A percentile compares a stretch with the other conserved stretches of the same genome.
Conservation (phyloP, 1,140 invertebrate species). For the Drosophila ironensis region DNA sequence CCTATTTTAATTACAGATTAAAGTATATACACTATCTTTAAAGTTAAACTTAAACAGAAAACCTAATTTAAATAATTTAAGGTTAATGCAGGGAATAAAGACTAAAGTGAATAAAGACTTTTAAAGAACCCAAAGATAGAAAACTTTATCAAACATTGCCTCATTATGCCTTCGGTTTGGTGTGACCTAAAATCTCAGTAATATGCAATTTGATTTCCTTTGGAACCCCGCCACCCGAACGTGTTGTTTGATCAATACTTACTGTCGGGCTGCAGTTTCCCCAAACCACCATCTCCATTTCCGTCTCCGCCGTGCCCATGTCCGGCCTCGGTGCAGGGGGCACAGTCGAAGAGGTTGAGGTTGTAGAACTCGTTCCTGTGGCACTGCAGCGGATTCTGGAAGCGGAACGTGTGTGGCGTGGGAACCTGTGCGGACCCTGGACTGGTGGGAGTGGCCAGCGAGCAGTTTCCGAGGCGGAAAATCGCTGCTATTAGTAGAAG, state of each 20-base stretch:
- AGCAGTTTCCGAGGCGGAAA: conserved; percentile 24
- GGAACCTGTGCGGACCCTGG: conserved; percentile 21
- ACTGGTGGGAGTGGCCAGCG: conserved; percentile 2
- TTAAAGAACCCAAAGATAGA: too few species aligned
- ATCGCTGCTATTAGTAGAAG: conserved; percentile 22
- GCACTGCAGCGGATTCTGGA: conserved; percentile 53
- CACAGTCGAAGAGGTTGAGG: conserved; percentile 69
- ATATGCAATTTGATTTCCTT: not conserved
- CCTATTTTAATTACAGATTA: too few species aligned
- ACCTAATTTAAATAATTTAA: too few species aligned
- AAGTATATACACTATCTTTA: too few species aligned
- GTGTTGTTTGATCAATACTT: conserved; percentile 77
- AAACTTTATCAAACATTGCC: too few species aligned
- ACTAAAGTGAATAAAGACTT: too few species aligned
- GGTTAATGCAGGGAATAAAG: too few species aligned
- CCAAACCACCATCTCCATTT: conserved; percentile 30
- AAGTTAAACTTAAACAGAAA: too few species aligned
- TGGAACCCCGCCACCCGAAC: not conserved
- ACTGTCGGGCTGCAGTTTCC: conserved; percentile 73
- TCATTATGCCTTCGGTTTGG: too few species aligned
- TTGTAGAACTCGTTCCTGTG: conserved; percentile 71
- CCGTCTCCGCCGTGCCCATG: conserved; percentile 9
- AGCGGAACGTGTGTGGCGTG: conserved; percentile 58
- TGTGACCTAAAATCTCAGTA: not conserved
- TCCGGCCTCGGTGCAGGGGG: conserved; percentile 52